Evolutionary conservation across 1,140 invertebrate species (phyloP), one percentile per base, ranked within the genome.

Genomic region (Trypoxylus dichotomus): DNA sequence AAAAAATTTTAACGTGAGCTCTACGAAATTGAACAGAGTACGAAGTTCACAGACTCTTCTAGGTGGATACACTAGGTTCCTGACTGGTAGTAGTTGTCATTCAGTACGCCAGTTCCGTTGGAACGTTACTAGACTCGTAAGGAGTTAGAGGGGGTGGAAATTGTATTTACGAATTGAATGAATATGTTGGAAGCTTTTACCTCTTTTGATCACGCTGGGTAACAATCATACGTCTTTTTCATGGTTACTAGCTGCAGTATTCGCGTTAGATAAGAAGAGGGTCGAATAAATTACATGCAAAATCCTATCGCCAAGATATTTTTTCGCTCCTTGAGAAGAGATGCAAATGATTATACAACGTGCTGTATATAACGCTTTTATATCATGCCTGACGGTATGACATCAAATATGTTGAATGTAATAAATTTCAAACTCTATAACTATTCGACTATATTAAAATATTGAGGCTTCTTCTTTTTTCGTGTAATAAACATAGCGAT

Each of bases 151-250:
- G 60, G 60, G 60, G 21, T 63, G 13, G 60, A 63, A 63, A 63
- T 63, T 63, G 60, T 63, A 63, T 63, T 63, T 63, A 63, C 60
- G 60, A 13, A 24, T 63, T 63, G 60, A 63, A 63, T 63, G 60
- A 63, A 63, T 63, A 63, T 63, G 19, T 27, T 63, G 10, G 60
- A 25, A 21, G 25, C n/a, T 63, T 63, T 27, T 63, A 24, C 24
- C 60, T 63, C 25, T 25, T 63, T 63, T 19, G 43, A 47, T 47
- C 43, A 47, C 43, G n/a, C 15, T 47, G 13, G 13, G n/a, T 19
- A 19, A 19, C n/a, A 19, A 19, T 47, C 43, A 47, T 47, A 47
- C 13, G 43, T 47, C 43, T 47, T 47, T 47, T 47, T 47, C 43
- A 47, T 2, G 43, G 13, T 13, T 19, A 47, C 43, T 47, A 8